A percentile compares a stretch with the other conserved stretches of the same genome.
Evolutionary conservation across 2,888 invertebrate species (phyloP).

Genomic region (Ommatoiulus sabulosus): DNA sequence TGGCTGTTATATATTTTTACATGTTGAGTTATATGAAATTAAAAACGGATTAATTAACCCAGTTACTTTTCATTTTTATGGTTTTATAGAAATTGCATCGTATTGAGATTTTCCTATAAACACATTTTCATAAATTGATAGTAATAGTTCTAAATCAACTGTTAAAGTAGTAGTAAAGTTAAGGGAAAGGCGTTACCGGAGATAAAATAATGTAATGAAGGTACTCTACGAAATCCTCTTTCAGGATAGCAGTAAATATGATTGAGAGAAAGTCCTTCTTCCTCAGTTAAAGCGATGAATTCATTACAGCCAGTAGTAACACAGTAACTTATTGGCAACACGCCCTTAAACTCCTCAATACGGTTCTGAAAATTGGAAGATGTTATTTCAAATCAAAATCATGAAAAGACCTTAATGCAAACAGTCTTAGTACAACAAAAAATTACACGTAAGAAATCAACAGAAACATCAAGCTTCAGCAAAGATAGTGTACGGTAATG

Average conservation of each 20-base stretch:
- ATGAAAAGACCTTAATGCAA: background rate
- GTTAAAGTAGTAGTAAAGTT: conserved; percentile 57
- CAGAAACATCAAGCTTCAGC: conserved; percentile 60
- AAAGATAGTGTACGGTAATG: conserved; percentile 61
- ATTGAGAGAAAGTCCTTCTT: background rate
- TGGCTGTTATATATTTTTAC: too few species aligned
- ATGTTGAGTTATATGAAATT: too few species aligned
- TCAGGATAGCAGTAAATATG: conserved; percentile 37
- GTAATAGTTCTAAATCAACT: too few species aligned
- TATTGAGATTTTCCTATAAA: too few species aligned
- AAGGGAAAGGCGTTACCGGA: background rate
- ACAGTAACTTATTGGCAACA: conserved; percentile 60
- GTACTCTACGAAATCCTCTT: conserved; percentile 47
- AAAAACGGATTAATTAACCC: too few species aligned
- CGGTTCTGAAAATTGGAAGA: background rate
- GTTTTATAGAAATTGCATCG: too few species aligned
- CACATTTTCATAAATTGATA: too few species aligned
- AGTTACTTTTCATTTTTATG: too few species aligned
- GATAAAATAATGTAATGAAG: background rate
- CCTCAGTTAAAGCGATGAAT: conserved; percentile 59
- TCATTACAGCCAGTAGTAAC: conserved; percentile 60
- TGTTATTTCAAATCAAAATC: background rate
- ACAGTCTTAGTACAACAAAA: background rate
- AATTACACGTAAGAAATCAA: conserved; percentile 59
- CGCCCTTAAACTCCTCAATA: too few species aligned